These are phyloP conservation scores for Scaptomyza hsui DNA, from an alignment of 1,140 invertebrate species.

Conservation along the genomic window DNA sequence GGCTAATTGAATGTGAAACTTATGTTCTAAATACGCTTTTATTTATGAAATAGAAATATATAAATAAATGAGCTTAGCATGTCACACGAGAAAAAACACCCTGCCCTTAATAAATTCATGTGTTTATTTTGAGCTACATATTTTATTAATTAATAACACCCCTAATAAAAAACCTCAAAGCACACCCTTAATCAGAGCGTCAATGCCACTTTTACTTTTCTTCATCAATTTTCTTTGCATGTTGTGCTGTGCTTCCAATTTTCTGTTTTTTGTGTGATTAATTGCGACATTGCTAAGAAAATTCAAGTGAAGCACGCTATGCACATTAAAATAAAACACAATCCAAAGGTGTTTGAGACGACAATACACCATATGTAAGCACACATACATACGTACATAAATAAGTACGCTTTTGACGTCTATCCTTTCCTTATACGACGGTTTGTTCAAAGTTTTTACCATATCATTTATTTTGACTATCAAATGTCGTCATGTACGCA, in stretches of 20 bases:
- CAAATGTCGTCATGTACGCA: constrained; percentile 23
- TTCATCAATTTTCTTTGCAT: constrained; percentile 38
- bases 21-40: background rate
- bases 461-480: constrained; percentile 60
- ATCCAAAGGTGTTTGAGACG: constrained; percentile 38
- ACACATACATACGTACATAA: background rate
- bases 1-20: background rate
- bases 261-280: constrained; percentile 53
- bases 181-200: constrained; percentile 22
- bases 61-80: background rate
- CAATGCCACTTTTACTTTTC: constrained; percentile 9
- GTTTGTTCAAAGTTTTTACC: constrained; percentile 56
- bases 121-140: constrained; percentile 14
- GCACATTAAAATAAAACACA: constrained; percentile 57
- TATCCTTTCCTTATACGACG: background rate
- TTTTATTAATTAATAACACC: constrained; percentile 20
- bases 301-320: constrained; percentile 50
- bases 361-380: constrained; percentile 16
- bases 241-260: constrained; percentile 18
- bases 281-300: constrained; percentile 61
- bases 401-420: background rate
- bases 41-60: background rate
- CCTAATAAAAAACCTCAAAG: background rate
- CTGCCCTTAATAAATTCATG: background rate
- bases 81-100: constrained; percentile 1